Percentiles rank a stretch among this genome's conserved stretches.
Conservation (phyloP, 2,797 vertebrate genomes). For the Podargus strigoides region DNA sequence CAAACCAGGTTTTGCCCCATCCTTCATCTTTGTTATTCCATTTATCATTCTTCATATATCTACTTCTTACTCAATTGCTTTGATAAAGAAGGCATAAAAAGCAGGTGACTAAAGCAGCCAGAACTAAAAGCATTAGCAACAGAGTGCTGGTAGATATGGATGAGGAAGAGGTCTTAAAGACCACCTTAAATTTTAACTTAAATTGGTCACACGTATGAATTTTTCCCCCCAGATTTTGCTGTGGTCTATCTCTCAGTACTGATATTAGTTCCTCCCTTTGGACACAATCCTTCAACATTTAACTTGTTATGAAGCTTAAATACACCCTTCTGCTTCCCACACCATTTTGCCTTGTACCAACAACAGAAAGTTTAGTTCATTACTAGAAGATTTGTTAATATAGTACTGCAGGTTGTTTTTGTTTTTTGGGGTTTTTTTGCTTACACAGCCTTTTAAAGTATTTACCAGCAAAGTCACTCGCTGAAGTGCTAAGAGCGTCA, state of each 20-base stretch:
- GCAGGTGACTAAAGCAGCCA: neutral
- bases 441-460: neutral
- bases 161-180: neutral
- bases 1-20: neutral
- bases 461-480: neutral
- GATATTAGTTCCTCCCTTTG: neutral
- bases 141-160: neutral
- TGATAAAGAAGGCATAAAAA: neutral
- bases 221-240: neutral
- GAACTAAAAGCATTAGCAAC: neutral
- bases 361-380: neutral
- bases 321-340: neutral
- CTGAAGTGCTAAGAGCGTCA: neutral
- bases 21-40: neutral
- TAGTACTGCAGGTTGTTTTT: rapidly evolving
- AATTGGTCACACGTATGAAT: rapidly evolving
- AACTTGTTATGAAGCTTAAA: neutral
- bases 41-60: neutral
- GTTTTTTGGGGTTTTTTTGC: no score
- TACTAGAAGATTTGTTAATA: neutral
- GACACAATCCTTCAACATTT: neutral
- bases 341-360: neutral
- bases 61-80: neutral
- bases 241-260: neutral
- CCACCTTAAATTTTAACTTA: neutral